Percentiles rank a stretch among this genome's conserved stretches.
These are phyloP conservation scores for Latrodectus elegans DNA, from an alignment of 2,888 invertebrate genomes.

Conservation along the genomic window DNA sequence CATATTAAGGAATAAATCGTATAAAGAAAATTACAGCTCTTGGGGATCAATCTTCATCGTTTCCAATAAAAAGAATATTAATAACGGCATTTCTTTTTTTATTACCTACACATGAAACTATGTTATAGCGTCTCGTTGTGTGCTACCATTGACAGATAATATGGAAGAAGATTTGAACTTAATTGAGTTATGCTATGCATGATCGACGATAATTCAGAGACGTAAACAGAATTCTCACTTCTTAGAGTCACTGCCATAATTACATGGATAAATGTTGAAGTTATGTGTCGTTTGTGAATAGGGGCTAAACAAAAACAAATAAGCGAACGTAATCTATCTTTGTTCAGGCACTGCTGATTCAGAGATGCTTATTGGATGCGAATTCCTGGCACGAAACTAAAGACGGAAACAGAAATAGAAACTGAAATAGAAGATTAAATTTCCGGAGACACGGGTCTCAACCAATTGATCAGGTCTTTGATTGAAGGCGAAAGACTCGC, in stretches of 20 bases:
- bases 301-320: background rate
- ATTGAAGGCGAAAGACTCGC: background rate
- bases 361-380: conserved; percentile 53
- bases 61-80: no score
- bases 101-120: no score
- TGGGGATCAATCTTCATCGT: no score
- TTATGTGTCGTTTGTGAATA: background rate
- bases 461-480: conserved; percentile 42
- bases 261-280: background rate
- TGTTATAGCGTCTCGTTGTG: no score
- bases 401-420: no score
- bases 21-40: no score
- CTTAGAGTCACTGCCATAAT: background rate
- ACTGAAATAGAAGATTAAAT: conserved; percentile 33
- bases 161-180: no score
- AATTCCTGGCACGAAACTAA: conserved; percentile 39
- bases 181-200: no score
- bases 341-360: conserved; percentile 28
- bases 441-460: conserved; percentile 36
- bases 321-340: conserved; percentile 40
- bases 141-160: no score
- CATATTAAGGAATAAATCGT: no score
- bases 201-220: no score
- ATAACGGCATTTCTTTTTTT: no score
- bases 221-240: background rate